Conservation (phyloP, 2,797 vertebrate species). For the Muscicapa striata region DNA sequence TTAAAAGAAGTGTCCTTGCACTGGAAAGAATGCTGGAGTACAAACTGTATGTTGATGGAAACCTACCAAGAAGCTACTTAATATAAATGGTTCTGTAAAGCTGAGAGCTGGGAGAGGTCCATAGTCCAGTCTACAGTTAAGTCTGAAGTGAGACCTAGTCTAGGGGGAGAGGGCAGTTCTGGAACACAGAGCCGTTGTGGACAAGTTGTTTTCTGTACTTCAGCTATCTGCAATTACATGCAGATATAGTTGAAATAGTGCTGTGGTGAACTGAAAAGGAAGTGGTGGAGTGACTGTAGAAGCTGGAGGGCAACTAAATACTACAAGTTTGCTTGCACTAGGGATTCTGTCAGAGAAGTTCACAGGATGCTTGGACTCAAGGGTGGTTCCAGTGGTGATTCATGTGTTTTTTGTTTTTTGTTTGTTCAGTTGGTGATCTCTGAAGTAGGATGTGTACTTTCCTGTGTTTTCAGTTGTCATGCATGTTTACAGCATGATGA, state of each 20-base stretch:
- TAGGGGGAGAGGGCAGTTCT: background rate
- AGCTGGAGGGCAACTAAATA: background rate
- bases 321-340: background rate
- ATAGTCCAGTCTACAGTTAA: background rate
- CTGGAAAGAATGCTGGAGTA: background rate
- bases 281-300: background rate
- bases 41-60: background rate
- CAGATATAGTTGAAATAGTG: background rate
- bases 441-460: background rate
- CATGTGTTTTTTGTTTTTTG: background rate
- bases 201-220: background rate
- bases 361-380: rapidly evolving
- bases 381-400: background rate
- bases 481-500: background rate
- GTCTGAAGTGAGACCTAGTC: background rate
- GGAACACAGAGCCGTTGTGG: background rate
- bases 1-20: background rate
- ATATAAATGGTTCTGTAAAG: background rate
- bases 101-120: background rate
- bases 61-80: background rate
- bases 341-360: background rate
- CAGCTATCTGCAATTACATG: background rate
- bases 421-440: background rate
- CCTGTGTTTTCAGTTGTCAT: background rate
- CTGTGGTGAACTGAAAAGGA: background rate